Conservation (phyloP, 2,888 invertebrate species). For the Sabatieria punctata region DNA sequence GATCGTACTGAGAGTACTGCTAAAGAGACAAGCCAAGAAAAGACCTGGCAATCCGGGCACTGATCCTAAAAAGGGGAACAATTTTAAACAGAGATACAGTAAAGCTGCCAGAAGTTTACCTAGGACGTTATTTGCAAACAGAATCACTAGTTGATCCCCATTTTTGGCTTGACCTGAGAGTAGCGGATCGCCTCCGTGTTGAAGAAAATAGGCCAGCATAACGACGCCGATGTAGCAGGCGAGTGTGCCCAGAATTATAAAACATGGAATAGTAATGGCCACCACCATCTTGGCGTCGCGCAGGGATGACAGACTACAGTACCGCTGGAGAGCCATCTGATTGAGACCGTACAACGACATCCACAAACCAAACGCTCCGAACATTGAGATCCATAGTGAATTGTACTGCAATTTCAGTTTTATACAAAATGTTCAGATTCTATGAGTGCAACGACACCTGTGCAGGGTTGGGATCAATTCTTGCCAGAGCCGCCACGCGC, state of each 20-base stretch:
- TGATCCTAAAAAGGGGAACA: neutral
- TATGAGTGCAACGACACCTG: neutral
- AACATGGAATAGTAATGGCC: slow-evolving; percentile 12
- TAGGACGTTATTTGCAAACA: slow-evolving; percentile 6
- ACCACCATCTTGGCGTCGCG: neutral
- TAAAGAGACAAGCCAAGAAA: too few relatives aligned
- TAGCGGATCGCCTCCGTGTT: slow-evolving; percentile 7
- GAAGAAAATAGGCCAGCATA: slow-evolving; percentile 9
- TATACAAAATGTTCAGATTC: neutral
- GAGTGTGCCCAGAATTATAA: slow-evolving; percentile 12
- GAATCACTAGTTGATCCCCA: slow-evolving; percentile 6
- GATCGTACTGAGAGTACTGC: too few relatives aligned
- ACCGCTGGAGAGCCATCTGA: slow-evolving; percentile 18
- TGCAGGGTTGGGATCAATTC: neutral
- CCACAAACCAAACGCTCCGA: too few relatives aligned
- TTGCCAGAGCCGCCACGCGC: neutral
- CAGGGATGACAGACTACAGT: slow-evolving; percentile 17
- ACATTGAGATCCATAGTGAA: slow-evolving; percentile 13
- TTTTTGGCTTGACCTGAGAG: neutral
- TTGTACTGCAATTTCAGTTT: slow-evolving; percentile 12
- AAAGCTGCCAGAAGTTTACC: too few relatives aligned
- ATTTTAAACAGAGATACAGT: too few relatives aligned
- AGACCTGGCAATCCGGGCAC: too few relatives aligned
- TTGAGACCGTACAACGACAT: slow-evolving; percentile 16
- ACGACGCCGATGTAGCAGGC: slow-evolving; percentile 9